phyloP scores from a whole-genome alignment of 2,113 vertebrate genomes.

The Rana temporaria region DNA sequence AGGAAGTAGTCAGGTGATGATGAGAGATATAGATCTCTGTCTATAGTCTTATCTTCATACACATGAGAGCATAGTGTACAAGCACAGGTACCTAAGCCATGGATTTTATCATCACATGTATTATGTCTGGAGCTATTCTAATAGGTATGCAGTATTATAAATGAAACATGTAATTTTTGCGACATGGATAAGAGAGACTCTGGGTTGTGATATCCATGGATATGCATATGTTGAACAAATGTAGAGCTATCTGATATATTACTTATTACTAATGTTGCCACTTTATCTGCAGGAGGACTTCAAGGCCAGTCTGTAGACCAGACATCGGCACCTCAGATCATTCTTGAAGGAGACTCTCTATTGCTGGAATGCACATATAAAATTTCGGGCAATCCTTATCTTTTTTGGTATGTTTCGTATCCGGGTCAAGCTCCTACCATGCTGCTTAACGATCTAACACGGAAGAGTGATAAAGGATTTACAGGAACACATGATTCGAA shows the following conservation, averaged over 20 bases:
- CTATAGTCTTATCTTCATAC: too few relatives aligned
- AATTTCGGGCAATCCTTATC: neutral
- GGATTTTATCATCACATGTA: neutral
- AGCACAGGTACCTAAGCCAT: neutral
- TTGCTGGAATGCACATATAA: constrained; percentile 35
- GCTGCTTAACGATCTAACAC: neutral
- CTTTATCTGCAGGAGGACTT: constrained; percentile 21
- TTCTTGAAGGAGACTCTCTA: neutral
- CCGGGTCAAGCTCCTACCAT: constrained; percentile 10
- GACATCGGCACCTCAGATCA: neutral
- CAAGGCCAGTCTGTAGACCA: constrained; percentile 30
- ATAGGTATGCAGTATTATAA: neutral
- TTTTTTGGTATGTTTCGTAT: constrained; percentile 33
- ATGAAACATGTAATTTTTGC: neutral
- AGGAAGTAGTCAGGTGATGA: too few relatives aligned
- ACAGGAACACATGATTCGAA: neutral
- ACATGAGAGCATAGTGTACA: too few relatives aligned
- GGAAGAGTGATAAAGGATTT: neutral
- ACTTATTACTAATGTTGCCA: neutral
- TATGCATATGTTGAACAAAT: too few relatives aligned
- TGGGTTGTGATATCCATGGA: too few relatives aligned
- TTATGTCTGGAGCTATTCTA: neutral
- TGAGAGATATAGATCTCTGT: too few relatives aligned
- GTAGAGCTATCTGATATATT: neutral
- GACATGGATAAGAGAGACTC: neutral